Base-by-base conservation (phyloP, 2,797 vertebrate species). In the Enteromius unitaeniatus region DNA sequence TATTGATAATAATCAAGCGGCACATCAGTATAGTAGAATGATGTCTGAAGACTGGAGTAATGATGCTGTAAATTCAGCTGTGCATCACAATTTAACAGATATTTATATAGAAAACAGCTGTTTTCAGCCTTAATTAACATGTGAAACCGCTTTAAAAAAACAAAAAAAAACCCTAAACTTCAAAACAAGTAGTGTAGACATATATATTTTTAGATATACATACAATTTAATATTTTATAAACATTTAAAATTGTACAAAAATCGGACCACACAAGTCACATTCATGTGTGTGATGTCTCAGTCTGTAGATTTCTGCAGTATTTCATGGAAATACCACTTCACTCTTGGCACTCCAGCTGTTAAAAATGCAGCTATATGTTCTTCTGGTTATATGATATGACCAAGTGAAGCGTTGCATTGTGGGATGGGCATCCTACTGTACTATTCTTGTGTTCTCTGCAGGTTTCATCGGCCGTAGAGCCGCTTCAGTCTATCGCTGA, bases 391-490 rank as follows among this genome's bases (percentile, higher is more conserved):
- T 11, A 58, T 23, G n/a, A 4, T n/a, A n/a, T 3, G 53, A 10
- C n/a, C 21, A 58, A n/a, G 51, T 55, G 51, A 55, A 58, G 31
- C 19, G 26, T 11, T 51, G 70, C 47, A 51, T 53, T 13, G 0
- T 74, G 72, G 72, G 72, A n/a, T 53, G 72, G 1, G 4, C 15
- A 0, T 19, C 15, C 7, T 10, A 42, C 31, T 0, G 64, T 74
- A 49, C 21, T n/a, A 2, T 10, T 34, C 37, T 65, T 58, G 81
- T 65, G 85, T 64, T n/a, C 11, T 53, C 82, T 82, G 64, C 91
- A 99, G 98, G 96, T 99, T 99, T 94, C 98, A 99, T 87, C 96
- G 97, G 91, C 98, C 98, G 21, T 99, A 95, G 95, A 58, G 67
- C 9, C 21, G 19, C 70, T 31, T 10, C 31, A 11, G 9, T 68